Evolutionary conservation across 2,113 vertebrate genomes (phyloP).

Genomic region (Cinclus cinclus): DNA sequence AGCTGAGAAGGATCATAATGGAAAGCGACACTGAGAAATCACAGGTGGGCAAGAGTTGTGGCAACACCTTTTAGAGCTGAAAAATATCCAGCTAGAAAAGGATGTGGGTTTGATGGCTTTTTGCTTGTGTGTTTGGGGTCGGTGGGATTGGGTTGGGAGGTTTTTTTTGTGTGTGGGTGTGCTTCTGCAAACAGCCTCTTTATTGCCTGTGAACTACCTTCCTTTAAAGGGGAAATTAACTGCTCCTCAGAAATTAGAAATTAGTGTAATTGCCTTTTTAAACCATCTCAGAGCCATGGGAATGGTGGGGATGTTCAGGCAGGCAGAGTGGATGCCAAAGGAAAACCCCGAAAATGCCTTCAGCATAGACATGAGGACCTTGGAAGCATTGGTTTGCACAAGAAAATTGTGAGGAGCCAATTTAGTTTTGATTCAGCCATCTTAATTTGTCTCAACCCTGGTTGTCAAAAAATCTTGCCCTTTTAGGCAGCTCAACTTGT

Average conservation of each 20-base stretch:
- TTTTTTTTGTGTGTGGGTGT: background rate
- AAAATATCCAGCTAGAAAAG: background rate
- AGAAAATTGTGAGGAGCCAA: background rate
- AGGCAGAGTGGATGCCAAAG: background rate
- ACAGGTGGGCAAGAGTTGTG: background rate
- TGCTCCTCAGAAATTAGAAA: background rate
- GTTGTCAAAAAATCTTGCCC: background rate
- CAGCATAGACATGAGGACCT: background rate
- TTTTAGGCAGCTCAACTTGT: background rate
- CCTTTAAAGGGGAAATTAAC: background rate
- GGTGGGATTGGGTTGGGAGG: rapidly evolving
- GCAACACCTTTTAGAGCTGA: background rate
- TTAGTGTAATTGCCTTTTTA: background rate
- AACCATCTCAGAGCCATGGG: background rate
- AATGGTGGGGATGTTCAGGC: background rate
- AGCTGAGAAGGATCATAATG: background rate
- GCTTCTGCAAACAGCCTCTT: background rate
- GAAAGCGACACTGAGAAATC: background rate
- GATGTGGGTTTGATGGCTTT: background rate
- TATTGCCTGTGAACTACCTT: background rate
- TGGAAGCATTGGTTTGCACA: background rate
- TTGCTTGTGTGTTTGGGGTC: background rate
- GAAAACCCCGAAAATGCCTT: background rate
- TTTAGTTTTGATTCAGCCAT: background rate
- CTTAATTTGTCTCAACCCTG: background rate